phyloP scores from a whole-genome alignment of 23 tunicate species.

The Pegea sp. region DNA sequence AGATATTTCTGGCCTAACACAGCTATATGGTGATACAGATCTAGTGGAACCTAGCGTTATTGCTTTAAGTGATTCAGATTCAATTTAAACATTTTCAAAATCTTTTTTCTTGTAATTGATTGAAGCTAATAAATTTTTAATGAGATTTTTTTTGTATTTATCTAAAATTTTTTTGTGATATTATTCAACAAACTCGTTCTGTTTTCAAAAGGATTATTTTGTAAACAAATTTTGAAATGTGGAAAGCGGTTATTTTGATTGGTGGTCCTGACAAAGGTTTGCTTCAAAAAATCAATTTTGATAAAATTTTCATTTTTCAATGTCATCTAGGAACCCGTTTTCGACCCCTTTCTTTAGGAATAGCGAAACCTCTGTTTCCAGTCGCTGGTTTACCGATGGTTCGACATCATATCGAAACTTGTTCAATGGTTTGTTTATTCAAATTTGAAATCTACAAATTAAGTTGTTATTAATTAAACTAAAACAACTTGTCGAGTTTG shows the following conservation, averaged over 20 bases:
- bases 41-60: slow-evolving; percentile 61
- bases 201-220: too few relatives aligned
- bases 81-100: too few relatives aligned
- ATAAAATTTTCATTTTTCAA: neutral
- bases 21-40: slow-evolving; percentile 43
- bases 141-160: too few relatives aligned
- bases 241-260: slow-evolving; percentile 92
- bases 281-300: neutral
- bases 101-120: too few relatives aligned
- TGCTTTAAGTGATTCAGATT: too few relatives aligned
- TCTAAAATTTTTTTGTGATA: too few relatives aligned
- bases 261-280: slow-evolving; percentile 96
- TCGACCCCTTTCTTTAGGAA: slow-evolving; percentile 75
- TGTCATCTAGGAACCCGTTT: slow-evolving; percentile 50
- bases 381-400: slow-evolving; percentile 91
- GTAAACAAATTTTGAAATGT: slow-evolving; percentile 23
- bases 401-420: slow-evolving; percentile 90
- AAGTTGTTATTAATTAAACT: neutral
- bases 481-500: neutral
- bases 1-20: slow-evolving; percentile 77
- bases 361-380: slow-evolving; percentile 94
- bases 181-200: too few relatives aligned
- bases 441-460: neutral
- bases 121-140: too few relatives aligned
- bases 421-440: slow-evolving; percentile 14